Evolutionary conservation across 2,797 vertebrate genomes (phyloP).

Genomic region (Falco concolor): DNA sequence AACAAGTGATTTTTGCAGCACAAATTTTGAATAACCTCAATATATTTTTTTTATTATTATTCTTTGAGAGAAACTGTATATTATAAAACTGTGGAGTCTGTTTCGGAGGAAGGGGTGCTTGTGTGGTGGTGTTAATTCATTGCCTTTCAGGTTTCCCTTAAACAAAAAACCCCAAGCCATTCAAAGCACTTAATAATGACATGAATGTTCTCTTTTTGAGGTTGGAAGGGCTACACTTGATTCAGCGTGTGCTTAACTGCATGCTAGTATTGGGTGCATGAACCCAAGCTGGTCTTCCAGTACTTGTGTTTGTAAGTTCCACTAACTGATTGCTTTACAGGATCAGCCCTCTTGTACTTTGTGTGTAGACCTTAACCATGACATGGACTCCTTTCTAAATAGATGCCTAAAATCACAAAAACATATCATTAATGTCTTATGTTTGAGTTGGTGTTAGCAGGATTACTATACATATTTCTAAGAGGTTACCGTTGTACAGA

Average conservation of each 20-base stretch:
- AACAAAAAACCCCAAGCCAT: not conserved
- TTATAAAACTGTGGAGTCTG: not conserved
- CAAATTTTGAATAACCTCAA: not conserved
- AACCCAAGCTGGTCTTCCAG: not conserved
- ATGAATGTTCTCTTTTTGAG: not conserved
- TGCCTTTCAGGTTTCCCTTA: not conserved
- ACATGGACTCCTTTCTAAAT: not conserved
- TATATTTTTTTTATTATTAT: not conserved
- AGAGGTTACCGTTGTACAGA: slow-evolving; percentile 1
- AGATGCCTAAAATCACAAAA: not conserved
- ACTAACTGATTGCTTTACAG: not conserved
- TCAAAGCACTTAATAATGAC: not conserved
- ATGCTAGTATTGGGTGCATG: not conserved
- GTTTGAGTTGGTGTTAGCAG: not conserved
- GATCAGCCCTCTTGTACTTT: not conserved
- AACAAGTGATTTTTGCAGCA: not conserved
- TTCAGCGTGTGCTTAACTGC: not conserved
- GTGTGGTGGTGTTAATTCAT: not conserved
- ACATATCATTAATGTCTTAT: not conserved
- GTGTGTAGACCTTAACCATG: not conserved
- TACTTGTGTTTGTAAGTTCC: not conserved
- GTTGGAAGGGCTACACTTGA: not conserved
- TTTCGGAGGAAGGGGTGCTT: not conserved
- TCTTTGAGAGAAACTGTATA: not conserved
- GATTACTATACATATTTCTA: not conserved